Evolutionary conservation across 2,888 invertebrate species (phyloP).

Genomic region (Coenonympha arcania): DNA sequence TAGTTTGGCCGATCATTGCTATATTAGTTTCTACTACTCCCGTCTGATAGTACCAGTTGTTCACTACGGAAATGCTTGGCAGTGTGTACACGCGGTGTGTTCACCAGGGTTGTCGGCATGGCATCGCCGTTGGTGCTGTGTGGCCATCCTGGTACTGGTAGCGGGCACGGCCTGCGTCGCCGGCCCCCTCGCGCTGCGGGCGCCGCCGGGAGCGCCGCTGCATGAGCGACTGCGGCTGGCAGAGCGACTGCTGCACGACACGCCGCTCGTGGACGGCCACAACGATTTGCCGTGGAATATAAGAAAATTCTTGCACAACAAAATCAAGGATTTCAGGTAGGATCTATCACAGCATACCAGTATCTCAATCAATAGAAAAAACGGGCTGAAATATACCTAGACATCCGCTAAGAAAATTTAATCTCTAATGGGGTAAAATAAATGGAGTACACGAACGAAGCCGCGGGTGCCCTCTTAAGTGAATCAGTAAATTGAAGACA

Average conservation of each 20-base stretch:
- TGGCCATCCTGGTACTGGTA: slow-evolving; percentile 82
- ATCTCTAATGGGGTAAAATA: no score
- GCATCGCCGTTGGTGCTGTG: slow-evolving; percentile 83
- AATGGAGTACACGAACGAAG: no score
- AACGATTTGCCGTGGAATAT: slow-evolving; percentile 95
- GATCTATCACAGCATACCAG: no score
- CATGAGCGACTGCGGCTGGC: slow-evolving; percentile 84
- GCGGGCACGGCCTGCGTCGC: slow-evolving; percentile 87
- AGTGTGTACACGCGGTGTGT: background rate
- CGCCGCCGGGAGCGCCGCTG: slow-evolving; percentile 83
- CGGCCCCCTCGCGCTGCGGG: slow-evolving; percentile 83
- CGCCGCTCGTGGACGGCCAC: slow-evolving; percentile 88
- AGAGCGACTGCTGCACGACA: slow-evolving; percentile 81
- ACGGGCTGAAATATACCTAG: no score
- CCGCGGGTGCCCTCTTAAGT: no score
- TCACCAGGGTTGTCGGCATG: slow-evolving; percentile 56
- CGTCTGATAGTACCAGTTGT: no score
- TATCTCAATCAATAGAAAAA: no score
- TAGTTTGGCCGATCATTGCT: no score
- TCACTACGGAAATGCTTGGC: no score
- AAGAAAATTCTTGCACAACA: slow-evolving; percentile 90
- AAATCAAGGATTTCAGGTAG: slow-evolving; percentile 85
- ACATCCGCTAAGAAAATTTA: no score
- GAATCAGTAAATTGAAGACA: no score
- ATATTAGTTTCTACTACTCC: no score